A percentile compares a stretch with the other conserved stretches of the same genome.
Conservation (phyloP, 2,113 vertebrate genomes). For the Maccullochella peelii region DNA sequence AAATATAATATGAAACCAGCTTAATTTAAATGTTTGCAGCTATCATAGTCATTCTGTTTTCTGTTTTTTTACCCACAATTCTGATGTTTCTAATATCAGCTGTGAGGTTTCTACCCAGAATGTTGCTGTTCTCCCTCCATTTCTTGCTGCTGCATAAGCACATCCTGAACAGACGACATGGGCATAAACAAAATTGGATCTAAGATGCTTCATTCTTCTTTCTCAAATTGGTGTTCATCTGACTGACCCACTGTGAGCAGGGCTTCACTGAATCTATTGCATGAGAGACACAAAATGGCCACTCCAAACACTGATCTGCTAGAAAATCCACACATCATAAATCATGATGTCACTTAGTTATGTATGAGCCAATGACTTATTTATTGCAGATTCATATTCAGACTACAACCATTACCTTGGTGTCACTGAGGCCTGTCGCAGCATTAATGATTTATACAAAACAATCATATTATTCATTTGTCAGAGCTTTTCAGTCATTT, state of each 20-base stretch:
- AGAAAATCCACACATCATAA: conserved; percentile 15
- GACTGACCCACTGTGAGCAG: background rate
- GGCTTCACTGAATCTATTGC: background rate
- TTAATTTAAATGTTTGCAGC: background rate
- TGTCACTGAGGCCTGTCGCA: conserved; percentile 23
- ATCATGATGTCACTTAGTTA: conserved; percentile 29
- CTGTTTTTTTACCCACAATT: background rate
- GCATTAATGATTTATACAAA: conserved; percentile 40
- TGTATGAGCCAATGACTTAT: conserved; percentile 29
- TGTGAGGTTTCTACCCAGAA: background rate
- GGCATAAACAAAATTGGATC: background rate
- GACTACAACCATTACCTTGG: conserved; percentile 17
- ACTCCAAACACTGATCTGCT: background rate
- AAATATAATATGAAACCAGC: background rate
- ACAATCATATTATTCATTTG: conserved; percentile 42
- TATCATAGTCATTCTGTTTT: background rate
- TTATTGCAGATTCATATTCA: conserved; percentile 30
- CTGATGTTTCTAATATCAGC: too few species aligned
- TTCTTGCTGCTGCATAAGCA: background rate
- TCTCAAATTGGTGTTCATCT: background rate
- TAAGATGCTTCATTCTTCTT: background rate
- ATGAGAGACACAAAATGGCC: background rate
- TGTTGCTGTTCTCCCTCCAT: background rate
- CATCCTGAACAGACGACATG: background rate
- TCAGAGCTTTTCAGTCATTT: conserved; percentile 6